phyloP scores from a whole-genome alignment of 1,140 invertebrate genomes.

The Lepidotrigona ventralis region DNA sequence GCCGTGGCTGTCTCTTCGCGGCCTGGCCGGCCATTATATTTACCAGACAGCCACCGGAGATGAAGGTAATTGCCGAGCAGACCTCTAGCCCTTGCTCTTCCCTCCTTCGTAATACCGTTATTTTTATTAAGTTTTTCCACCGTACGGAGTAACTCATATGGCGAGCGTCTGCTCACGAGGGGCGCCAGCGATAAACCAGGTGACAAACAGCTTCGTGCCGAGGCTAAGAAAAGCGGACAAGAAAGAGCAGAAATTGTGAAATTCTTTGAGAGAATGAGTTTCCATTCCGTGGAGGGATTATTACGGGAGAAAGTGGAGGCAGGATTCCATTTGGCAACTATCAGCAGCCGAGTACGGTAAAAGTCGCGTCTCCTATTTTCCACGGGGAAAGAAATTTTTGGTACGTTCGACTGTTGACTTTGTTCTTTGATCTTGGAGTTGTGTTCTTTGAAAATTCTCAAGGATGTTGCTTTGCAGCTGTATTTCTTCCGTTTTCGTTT shows the following conservation, averaged over 20 bases:
- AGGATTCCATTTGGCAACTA: not conserved
- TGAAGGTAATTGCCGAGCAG: slow-evolving; percentile 56
- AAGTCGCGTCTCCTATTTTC: not conserved
- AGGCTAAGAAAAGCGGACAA: not conserved
- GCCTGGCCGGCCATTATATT: slow-evolving; percentile 49
- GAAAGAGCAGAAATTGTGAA: not conserved
- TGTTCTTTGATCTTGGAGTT: too few relatives aligned
- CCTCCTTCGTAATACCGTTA: slow-evolving; percentile 54
- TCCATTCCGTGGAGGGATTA: not conserved
- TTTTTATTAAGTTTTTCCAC: slow-evolving; percentile 67
- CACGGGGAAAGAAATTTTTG: not conserved
- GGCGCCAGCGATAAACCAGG: slow-evolving; percentile 54
- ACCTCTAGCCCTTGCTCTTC: slow-evolving; percentile 5
- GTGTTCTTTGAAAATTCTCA: too few relatives aligned
- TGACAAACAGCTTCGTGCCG: slow-evolving; percentile 21
- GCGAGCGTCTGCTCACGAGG: slow-evolving; percentile 33
- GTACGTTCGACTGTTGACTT: not conserved
- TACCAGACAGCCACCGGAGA: slow-evolving; percentile 49
- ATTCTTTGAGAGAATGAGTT: slow-evolving; percentile 13
- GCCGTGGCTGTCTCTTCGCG: slow-evolving; percentile 38
- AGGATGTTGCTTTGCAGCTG: too few relatives aligned
- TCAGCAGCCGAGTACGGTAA: too few relatives aligned
- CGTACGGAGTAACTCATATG: slow-evolving; percentile 38
- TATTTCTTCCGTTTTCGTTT: too few relatives aligned
- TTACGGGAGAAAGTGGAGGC: not conserved